Percentiles rank a stretch among this genome's conserved stretches.
Conservation (phyloP, 2,113 vertebrate species). For the Dolichallabes microphthalmus region DNA sequence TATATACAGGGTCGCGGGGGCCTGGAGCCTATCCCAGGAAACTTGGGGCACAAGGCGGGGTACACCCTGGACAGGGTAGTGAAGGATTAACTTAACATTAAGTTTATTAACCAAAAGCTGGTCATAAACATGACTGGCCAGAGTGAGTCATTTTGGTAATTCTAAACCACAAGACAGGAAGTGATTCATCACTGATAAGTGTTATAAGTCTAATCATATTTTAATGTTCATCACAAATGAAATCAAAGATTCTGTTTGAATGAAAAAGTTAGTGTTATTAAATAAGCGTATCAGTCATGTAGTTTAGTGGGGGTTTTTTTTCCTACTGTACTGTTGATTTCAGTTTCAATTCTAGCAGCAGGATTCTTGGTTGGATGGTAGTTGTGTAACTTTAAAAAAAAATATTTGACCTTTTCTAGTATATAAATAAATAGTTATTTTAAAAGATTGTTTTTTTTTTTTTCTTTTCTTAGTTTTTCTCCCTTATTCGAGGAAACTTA, state of each 20-base stretch:
- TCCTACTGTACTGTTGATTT: neutral
- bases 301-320: neutral
- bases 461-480: too few relatives aligned
- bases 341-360: neutral
- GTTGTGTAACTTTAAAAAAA: neutral
- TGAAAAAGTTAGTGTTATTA: too few relatives aligned
- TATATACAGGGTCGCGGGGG: too few relatives aligned
- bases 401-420: neutral
- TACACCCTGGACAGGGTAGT: too few relatives aligned
- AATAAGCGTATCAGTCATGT: neutral
- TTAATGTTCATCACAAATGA: neutral
- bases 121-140: too few relatives aligned
- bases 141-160: neutral
- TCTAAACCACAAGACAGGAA: neutral
- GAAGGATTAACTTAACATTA: too few relatives aligned
- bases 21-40: too few relatives aligned
- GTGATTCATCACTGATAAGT: neutral
- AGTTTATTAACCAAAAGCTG: neutral
- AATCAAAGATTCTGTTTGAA: neutral
- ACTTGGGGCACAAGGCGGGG: too few relatives aligned
- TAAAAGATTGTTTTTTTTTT: neutral
- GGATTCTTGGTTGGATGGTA: neutral
- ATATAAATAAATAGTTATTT: conserved; percentile 4
- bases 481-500: too few relatives aligned
- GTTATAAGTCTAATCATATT: neutral